phyloP scores from a whole-genome alignment of 2,113 vertebrate genomes.

The Phrynosoma platyrhinos region DNA sequence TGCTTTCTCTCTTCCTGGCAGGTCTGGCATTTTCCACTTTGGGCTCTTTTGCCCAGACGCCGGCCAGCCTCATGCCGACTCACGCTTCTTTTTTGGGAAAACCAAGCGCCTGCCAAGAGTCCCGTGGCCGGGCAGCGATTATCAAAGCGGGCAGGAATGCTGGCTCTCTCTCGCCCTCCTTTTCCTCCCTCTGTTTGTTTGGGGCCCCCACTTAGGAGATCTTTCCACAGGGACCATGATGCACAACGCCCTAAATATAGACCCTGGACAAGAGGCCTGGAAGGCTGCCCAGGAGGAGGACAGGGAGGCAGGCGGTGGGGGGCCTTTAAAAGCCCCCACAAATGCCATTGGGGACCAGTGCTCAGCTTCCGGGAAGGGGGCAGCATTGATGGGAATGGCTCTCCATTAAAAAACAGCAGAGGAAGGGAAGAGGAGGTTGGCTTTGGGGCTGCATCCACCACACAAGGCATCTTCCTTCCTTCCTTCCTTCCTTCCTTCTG shows the following conservation, averaged over 20 bases:
- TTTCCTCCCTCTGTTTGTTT: slow-evolving; percentile 16
- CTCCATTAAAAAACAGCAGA: not conserved
- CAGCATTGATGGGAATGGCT: too few species aligned
- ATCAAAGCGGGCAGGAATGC: slow-evolving; percentile 70
- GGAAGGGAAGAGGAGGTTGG: too few species aligned
- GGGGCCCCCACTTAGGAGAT: slow-evolving; percentile 63
- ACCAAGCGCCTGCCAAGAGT: not conserved
- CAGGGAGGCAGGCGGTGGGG: not conserved
- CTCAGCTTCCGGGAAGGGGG: not conserved
- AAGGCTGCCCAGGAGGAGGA: slow-evolving; percentile 56
- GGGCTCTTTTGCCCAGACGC: too few species aligned
- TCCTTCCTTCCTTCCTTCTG: too few species aligned
- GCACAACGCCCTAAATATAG: slow-evolving; percentile 80
- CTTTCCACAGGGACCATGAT: slow-evolving; percentile 66
- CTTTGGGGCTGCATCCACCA: too few species aligned
- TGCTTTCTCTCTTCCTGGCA: not conserved
- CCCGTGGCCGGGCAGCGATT: not conserved
- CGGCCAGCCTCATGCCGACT: not conserved
- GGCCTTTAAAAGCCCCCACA: slow-evolving; percentile 76
- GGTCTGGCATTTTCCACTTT: not conserved
- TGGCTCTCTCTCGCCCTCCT: slow-evolving; percentile 56
- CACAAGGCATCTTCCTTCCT: too few species aligned
- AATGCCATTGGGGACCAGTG: too few species aligned
- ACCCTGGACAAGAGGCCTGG: slow-evolving; percentile 72
- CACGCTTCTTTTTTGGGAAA: not conserved